Base-by-base conservation (phyloP, 2,797 vertebrate genomes). In the Cossypha niveicapilla region DNA sequence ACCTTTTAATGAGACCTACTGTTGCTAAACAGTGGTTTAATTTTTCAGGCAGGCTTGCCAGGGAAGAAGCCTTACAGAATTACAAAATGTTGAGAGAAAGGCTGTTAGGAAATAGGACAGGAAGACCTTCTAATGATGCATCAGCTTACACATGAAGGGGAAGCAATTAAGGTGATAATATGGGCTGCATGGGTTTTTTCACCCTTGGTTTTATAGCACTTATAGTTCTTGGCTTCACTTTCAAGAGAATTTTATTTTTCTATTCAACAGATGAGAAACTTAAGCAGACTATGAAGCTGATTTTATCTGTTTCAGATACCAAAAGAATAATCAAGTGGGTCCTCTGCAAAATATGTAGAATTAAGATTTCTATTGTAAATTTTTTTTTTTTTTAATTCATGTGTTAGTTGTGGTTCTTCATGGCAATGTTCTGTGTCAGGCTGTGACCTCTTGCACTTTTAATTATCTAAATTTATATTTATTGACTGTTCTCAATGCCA, bases 1-100 rank as follows among this genome's bases (percentile, higher is more conserved):
- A n/a, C n/a, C n/a, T n/a, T 94, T 88, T 86, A 88, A 79, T 88
- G 93, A 93, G 83, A 81, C 53, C 77, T 62, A 35, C 63, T 93
- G 60, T 86, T 82, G 71, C 80, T 92, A 66, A 94, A 88, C 23
- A 47, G 42, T 45, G 19, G 45, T 84, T 90, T 94, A 62, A 24
- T 84, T 84, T 92, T 94, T 90, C 70, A 94, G 84, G 51, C 22
- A 84, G 61, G 48, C 44, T 90, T 94, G 37, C 70, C 42, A 72
- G 54, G 18, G 50, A 90, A 75, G 68, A 82, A 77, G 15, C 18
- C 51, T 73, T 84, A 32, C 27, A 87, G 41, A 85, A 70, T 45
- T 87, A 65, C 9, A 57, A 72, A 94, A 62, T 70, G 45, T 34
- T 78, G 17, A 44, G 62, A 87, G 62, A 72, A 86, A 28, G 11